A percentile compares a stretch with the other conserved stretches of the same genome.
These are phyloP conservation scores for Erythrolamprus reginae DNA, from an alignment of 2,113 vertebrate species.

Conservation along the genomic window DNA sequence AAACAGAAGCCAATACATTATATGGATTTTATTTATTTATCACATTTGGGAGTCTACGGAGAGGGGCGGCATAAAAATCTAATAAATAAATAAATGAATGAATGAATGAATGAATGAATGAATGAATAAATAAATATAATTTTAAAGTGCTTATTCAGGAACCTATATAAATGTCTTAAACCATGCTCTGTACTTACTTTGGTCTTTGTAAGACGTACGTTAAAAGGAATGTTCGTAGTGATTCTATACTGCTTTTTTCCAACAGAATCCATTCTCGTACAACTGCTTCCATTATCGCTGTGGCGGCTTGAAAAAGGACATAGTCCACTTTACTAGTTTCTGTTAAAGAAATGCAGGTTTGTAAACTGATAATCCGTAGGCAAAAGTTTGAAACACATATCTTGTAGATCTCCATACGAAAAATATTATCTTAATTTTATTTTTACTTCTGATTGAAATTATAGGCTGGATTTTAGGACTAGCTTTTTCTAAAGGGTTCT, in stretches of 20 bases:
- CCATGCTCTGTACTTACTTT: constrained; percentile 76
- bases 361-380: neutral
- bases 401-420: constrained; percentile 3
- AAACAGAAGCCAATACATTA: neutral
- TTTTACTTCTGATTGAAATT: neutral
- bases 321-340: constrained; percentile 99
- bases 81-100: too few relatives aligned
- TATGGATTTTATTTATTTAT: neutral
- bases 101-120: too few relatives aligned
- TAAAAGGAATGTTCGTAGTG: constrained; percentile 93
- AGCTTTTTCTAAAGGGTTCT: neutral
- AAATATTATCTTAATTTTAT: neutral
- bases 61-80: too few relatives aligned
- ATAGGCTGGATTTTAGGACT: neutral
- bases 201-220: constrained; percentile 98
- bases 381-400: constrained; percentile 36
- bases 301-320: constrained; percentile 97
- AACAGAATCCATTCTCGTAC: constrained; percentile 97
- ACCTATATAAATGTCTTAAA: neutral
- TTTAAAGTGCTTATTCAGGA: neutral
- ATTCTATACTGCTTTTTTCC: constrained; percentile 95
- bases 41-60: too few relatives aligned
- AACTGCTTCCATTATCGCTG: constrained; percentile 97
- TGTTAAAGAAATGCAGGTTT: constrained; percentile 61
- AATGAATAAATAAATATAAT: too few relatives aligned